phyloP scores from a whole-genome alignment of 2,888 invertebrate species.

The Drosophila infuscata region DNA sequence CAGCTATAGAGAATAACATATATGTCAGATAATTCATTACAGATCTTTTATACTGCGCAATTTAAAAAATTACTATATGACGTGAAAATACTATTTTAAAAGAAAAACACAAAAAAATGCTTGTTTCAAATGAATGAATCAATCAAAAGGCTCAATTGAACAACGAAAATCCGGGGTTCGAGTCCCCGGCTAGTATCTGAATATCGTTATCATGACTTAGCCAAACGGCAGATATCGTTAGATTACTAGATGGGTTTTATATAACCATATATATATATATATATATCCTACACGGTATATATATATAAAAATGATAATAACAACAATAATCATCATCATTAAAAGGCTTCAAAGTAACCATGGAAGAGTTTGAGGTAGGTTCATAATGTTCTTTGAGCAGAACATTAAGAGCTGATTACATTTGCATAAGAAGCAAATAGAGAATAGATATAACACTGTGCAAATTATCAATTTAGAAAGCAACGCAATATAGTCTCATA shows the following conservation, averaged over 20 bases:
- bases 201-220: background rate
- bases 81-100: background rate
- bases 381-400: slow-evolving; percentile 1
- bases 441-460: background rate
- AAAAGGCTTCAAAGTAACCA: slow-evolving; percentile 11
- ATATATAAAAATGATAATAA: slow-evolving; percentile 9
- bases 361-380: slow-evolving; percentile 14
- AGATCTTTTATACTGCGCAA: background rate
- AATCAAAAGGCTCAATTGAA: background rate
- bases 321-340: slow-evolving; percentile 8
- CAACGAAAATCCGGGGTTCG: background rate
- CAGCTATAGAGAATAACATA: background rate
- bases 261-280: background rate
- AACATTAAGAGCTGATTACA: background rate
- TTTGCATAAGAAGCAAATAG: background rate
- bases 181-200: background rate
- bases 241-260: slow-evolving; percentile 2
- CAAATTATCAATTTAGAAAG: background rate
- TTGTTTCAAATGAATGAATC: background rate
- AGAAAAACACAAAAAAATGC: background rate
- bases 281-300: background rate
- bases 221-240: background rate
- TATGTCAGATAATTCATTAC: background rate
- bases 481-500: background rate
- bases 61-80: background rate